These are phyloP conservation scores for Cephalophus harveyi DNA, from an alignment of 2,113 vertebrate genomes.

Conservation along the genomic window DNA sequence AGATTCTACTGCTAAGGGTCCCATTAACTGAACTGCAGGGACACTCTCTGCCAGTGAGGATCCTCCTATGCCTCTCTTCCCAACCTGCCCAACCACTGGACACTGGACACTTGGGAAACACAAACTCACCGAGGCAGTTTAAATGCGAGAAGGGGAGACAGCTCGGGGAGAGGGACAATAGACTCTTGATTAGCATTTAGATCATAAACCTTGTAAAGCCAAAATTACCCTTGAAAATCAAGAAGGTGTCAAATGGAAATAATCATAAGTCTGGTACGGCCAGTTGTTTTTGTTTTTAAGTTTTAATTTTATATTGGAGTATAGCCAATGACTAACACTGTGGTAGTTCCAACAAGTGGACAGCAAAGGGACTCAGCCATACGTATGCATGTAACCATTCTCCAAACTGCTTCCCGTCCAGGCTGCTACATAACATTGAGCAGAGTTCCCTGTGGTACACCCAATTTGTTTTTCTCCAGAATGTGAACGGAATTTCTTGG, in stretches of 20 bases:
- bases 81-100: background rate
- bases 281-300: background rate
- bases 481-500: background rate
- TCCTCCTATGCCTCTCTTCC: too few species aligned
- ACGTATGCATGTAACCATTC: background rate
- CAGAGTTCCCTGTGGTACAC: background rate
- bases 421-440: background rate
- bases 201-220: background rate
- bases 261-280: background rate
- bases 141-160: too few species aligned
- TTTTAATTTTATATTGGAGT: background rate
- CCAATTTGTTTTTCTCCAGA: background rate
- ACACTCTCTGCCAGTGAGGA: background rate
- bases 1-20: background rate
- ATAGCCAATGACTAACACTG: background rate
- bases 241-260: background rate
- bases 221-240: background rate
- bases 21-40: background rate
- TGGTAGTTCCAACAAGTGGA: background rate
- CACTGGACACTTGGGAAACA: background rate
- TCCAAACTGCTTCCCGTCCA: background rate
- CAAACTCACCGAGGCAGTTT: background rate
- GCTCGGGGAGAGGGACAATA: background rate
- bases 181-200: background rate
- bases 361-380: background rate